Evolutionary conservation across 2,113 vertebrate genomes (phyloP).

Genomic region (Aphelocoma coerulescens): DNA sequence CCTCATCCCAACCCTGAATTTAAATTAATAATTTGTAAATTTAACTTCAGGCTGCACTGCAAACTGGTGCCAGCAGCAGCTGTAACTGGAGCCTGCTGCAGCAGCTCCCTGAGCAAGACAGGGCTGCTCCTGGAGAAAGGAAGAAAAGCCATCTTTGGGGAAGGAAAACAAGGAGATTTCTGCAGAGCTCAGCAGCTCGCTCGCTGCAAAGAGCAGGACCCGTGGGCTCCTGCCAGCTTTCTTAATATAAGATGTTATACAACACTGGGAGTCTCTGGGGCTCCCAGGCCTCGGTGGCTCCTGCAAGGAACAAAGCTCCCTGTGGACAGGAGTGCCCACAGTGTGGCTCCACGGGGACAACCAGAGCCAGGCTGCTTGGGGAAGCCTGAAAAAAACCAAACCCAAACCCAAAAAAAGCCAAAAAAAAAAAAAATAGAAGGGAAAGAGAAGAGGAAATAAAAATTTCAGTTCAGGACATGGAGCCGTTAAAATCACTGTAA

Average conservation of each 20-base stretch:
- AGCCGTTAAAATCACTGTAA: neutral
- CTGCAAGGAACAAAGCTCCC: neutral
- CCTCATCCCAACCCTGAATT: neutral
- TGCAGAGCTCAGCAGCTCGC: constrained; percentile 38
- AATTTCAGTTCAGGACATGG: neutral
- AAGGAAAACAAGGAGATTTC: neutral
- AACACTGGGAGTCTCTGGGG: neutral
- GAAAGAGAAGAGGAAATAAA: neutral
- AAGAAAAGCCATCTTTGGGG: neutral
- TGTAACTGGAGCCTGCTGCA: neutral
- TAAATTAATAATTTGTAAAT: neutral
- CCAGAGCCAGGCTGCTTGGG: neutral
- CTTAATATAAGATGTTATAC: neutral
- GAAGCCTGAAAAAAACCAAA: neutral
- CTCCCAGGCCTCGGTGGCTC: neutral
- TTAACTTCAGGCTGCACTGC: neutral
- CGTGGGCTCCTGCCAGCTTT: neutral
- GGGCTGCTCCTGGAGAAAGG: neutral
- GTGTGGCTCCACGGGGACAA: neutral
- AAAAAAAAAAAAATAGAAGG: neutral
- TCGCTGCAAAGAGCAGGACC: neutral
- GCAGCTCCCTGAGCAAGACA: neutral
- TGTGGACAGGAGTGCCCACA: neutral
- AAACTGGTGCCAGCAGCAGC: neutral
- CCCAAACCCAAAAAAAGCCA: neutral